Conservation (phyloP, 2,888 invertebrate genomes). For the Azorinus chamasolen region DNA sequence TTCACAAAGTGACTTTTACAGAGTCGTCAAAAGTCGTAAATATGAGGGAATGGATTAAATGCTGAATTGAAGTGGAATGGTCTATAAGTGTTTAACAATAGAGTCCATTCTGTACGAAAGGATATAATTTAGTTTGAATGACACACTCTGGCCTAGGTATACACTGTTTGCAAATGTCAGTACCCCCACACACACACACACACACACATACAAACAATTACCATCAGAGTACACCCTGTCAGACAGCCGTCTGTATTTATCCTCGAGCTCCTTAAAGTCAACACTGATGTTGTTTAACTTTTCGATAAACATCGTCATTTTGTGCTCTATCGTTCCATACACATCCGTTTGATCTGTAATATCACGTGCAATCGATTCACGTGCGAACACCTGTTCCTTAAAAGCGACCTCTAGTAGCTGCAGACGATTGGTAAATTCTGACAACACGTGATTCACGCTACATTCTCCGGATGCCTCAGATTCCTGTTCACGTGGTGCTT, state of each 20-base stretch:
- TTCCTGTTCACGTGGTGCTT: constrained; percentile 21
- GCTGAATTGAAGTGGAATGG: too few relatives aligned
- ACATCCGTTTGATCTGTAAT: constrained; percentile 77
- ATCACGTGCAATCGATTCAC: constrained; percentile 75
- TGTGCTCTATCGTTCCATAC: constrained; percentile 67
- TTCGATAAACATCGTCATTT: constrained; percentile 67
- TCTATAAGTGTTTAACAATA: too few relatives aligned
- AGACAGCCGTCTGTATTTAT: constrained; percentile 43
- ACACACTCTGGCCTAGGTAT: too few relatives aligned
- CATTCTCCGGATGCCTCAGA: constrained; percentile 41
- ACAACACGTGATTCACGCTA: constrained; percentile 65
- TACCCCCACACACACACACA: too few relatives aligned
- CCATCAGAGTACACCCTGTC: constrained; percentile 52
- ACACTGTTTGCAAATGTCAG: too few relatives aligned
- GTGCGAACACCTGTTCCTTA: constrained; percentile 78
- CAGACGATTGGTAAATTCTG: constrained; percentile 76
- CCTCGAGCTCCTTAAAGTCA: constrained; percentile 60
- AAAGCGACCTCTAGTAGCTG: constrained; percentile 79
- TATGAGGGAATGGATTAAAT: too few relatives aligned
- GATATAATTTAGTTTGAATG: too few relatives aligned
- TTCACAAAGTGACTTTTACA: too few relatives aligned
- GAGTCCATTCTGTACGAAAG: too few relatives aligned
- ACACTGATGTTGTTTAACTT: constrained; percentile 68
- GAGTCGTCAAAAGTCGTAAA: too few relatives aligned
- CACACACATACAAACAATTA: too few relatives aligned